A percentile compares a stretch with the other conserved stretches of the same genome.
Conservation (phyloP, 1,140 invertebrate species). For the Zaprionus nigranus region DNA sequence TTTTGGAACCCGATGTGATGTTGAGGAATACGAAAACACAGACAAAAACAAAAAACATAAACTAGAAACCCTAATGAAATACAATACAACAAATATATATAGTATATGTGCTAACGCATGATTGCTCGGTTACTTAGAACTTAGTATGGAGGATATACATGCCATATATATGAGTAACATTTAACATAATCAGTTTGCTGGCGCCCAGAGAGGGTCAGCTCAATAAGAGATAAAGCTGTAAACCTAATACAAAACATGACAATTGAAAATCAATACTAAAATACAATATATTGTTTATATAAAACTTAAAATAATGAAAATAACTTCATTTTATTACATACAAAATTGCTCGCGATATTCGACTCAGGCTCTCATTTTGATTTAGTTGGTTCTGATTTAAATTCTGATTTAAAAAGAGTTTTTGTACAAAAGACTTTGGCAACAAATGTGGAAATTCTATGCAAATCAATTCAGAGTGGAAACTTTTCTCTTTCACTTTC, state of each 20-base stretch:
- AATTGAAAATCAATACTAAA: constrained; percentile 63
- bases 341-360: constrained; percentile 31
- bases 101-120: constrained; percentile 34
- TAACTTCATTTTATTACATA: constrained; percentile 11
- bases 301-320: constrained; percentile 18
- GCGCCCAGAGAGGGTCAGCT: constrained; percentile 34
- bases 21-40: constrained; percentile 32
- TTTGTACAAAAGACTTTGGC: constrained; percentile 30
- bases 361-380: constrained; percentile 3
- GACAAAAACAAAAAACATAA: constrained; percentile 78
- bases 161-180: constrained; percentile 46
- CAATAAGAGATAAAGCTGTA: constrained; percentile 75
- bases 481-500: constrained; percentile 24
- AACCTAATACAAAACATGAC: constrained; percentile 76
- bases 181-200: constrained; percentile 53
- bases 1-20: not conserved
- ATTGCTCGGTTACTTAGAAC: constrained; percentile 37
- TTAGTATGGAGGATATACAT: constrained; percentile 52
- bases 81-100: constrained; percentile 47
- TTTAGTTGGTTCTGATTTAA: constrained; percentile 3
- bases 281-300: constrained; percentile 48
- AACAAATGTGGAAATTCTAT: constrained; percentile 23
- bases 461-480: constrained; percentile 30
- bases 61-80: constrained; percentile 60
- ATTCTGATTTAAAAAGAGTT: not conserved